Base-by-base conservation (phyloP, 2,797 vertebrate genomes). In the Valencia hispanica region DNA sequence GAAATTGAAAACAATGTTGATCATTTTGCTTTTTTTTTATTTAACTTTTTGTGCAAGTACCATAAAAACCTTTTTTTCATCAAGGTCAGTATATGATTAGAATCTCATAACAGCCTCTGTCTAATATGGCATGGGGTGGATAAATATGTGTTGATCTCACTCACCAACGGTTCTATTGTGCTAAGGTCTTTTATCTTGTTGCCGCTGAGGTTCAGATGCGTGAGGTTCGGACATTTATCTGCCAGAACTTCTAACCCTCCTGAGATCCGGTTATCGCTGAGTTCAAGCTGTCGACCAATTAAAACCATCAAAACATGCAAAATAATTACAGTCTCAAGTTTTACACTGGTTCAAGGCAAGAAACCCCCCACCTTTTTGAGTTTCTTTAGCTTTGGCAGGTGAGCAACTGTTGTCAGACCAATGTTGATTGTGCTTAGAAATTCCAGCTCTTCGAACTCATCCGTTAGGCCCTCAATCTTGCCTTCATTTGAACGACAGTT, bases 171-270 rank as follows among this genome's bases (percentile, higher is more conserved):
- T 93, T 97, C 97, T 96, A 99, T 98, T 94, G 98, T 99, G 93
- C 98, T 97, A 93, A 99, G 97, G 95, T 99, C 98, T 96, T 99
- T 99, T 86, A 99, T 99, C 96, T 98, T 98, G 97, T 99, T 99
- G 90, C 98, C 97, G 14, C 98, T 99, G 94, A 99, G 97, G 92
- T 99, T 99, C 95, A 99, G 97, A 95, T 99, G 97, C 72, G 97
- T 99, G 93, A 99, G 98, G 94, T 97, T 99, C 65, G 98, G 97
- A 94, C 98, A 99, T 94, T 98, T 99, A 71, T 96, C 97, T 84
- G 98, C 97, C 96, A 99, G 93, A 79, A 99, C 97, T 95, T 99
- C 98, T 95, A 99, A 95, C 91, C 98, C 98, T 91, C 98, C 97
- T 93, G 98, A 99, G 96, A 99, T 97, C 96, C 97, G 96, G 96